phyloP scores from a whole-genome alignment of 2,113 vertebrate genomes.

The Phyllostomus discolor region DNA sequence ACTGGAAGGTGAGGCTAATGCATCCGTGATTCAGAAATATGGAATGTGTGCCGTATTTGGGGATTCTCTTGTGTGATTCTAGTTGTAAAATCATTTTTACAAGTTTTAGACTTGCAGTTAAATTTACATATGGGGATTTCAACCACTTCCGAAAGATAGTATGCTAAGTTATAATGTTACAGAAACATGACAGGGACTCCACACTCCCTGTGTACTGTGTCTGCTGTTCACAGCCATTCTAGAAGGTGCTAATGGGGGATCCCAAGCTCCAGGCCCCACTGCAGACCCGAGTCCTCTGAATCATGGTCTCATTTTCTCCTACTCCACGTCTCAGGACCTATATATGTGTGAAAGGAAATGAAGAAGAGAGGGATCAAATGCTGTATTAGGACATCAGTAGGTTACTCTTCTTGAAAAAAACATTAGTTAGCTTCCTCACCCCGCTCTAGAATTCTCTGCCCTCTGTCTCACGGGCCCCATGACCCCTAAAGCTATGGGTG shows the following conservation, averaged over 20 bases:
- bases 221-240: background rate
- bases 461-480: background rate
- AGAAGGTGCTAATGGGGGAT: background rate
- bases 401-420: background rate
- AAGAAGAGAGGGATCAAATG: background rate
- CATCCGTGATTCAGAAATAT: background rate
- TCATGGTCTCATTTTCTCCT: background rate
- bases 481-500: background rate
- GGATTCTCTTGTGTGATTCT: background rate
- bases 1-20: background rate
- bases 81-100: background rate
- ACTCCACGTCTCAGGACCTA: background rate
- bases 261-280: background rate
- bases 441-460: background rate
- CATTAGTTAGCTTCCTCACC: background rate
- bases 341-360: background rate
- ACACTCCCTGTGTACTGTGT: accelerated
- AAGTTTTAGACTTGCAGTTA: background rate
- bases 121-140: background rate
- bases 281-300: background rate
- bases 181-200: background rate
- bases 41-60: background rate
- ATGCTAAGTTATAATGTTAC: background rate
- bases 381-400: background rate
- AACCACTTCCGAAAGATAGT: background rate